These are phyloP conservation scores for Clamator glandarius DNA, from an alignment of 2,797 vertebrate species.

Conservation along the genomic window DNA sequence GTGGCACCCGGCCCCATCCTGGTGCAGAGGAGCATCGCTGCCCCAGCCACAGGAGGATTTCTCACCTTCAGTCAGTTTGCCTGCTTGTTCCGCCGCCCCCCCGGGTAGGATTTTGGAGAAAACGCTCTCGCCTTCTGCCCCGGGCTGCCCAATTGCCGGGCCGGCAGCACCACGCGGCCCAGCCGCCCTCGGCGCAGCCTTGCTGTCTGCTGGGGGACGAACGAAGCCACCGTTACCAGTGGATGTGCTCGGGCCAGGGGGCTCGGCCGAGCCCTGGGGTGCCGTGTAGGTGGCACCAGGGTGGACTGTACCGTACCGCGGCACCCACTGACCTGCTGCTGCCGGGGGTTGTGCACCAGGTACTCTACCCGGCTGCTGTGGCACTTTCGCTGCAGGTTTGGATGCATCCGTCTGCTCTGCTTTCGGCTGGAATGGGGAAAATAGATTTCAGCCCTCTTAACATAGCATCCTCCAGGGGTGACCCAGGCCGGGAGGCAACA, in stretches of 20 bases:
- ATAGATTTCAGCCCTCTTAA: neutral
- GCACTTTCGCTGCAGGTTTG: slow-evolving; percentile 81
- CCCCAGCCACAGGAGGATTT: fast-evolving
- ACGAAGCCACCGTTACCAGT: neutral
- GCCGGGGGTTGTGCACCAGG: slow-evolving; percentile 79
- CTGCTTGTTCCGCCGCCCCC: slow-evolving; percentile 96
- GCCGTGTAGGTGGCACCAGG: neutral
- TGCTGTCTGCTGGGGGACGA: slow-evolving; percentile 80
- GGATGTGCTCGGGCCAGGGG: fast-evolving
- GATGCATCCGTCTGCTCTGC: slow-evolving; percentile 78
- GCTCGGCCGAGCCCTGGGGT: no score
- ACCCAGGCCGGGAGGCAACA: fast-evolving
- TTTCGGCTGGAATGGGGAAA: slow-evolving; percentile 80
- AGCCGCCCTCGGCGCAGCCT: slow-evolving; percentile 83
- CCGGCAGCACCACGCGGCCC: slow-evolving; percentile 81
- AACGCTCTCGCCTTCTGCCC: slow-evolving; percentile 90
- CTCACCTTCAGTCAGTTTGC: slow-evolving; percentile 97
- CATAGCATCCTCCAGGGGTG: neutral
- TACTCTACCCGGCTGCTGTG: slow-evolving; percentile 81
- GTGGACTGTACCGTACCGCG: neutral
- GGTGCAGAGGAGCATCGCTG: fast-evolving
- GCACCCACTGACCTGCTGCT: slow-evolving; percentile 83
- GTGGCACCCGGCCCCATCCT: fast-evolving
- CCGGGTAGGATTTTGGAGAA: slow-evolving; percentile 96
- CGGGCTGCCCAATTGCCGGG: slow-evolving; percentile 77